Percentiles rank a stretch among this genome's conserved stretches.
These are phyloP conservation scores for Cistogaster globosa DNA, from an alignment of 2,888 invertebrate genomes.

Conservation along the genomic window DNA sequence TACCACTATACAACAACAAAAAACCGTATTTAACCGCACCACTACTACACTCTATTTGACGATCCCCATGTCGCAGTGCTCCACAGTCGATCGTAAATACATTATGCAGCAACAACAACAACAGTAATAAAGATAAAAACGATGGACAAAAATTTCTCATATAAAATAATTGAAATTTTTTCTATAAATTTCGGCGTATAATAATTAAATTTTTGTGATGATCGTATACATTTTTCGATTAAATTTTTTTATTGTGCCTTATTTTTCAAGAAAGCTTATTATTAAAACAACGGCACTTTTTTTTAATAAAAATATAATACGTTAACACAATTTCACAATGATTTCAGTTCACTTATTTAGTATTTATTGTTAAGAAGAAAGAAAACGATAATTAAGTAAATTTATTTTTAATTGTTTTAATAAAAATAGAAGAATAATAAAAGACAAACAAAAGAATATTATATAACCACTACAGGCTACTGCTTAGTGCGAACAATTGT, in stretches of 20 bases:
- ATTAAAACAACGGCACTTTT: constrained; percentile 27
- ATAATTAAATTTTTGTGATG: constrained; percentile 23
- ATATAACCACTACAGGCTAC: constrained; percentile 65
- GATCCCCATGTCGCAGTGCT: constrained; percentile 48
- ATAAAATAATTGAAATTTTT: constrained; percentile 31
- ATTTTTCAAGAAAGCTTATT: constrained; percentile 21
- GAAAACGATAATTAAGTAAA: constrained; percentile 57
- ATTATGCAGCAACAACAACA: constrained; percentile 46
- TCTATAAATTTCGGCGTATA: constrained; percentile 52
- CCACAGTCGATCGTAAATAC: constrained; percentile 46
- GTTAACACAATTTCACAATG: constrained; percentile 55
- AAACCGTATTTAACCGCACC: constrained; percentile 21
- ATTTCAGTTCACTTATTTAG: constrained; percentile 43
- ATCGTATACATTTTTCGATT: constrained; percentile 45
- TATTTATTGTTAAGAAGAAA: constrained; percentile 48
- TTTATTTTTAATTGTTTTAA: constrained; percentile 63
- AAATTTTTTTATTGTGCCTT: constrained; percentile 21
- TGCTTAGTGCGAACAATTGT: constrained; percentile 65
- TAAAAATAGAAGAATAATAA: constrained; percentile 62
- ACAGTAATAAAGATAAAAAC: constrained; percentile 51
- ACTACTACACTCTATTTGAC: constrained; percentile 44
- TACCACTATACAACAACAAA: constrained; percentile 40
- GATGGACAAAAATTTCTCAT: constrained; percentile 53
- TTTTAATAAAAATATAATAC: constrained; percentile 4
- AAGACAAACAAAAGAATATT: constrained; percentile 65